A percentile compares a stretch with the other conserved stretches of the same genome.
phyloP scores from a whole-genome alignment of 30 jellyfish, hydroid and myxozoan species.

The Aurelia aurita region DNA sequence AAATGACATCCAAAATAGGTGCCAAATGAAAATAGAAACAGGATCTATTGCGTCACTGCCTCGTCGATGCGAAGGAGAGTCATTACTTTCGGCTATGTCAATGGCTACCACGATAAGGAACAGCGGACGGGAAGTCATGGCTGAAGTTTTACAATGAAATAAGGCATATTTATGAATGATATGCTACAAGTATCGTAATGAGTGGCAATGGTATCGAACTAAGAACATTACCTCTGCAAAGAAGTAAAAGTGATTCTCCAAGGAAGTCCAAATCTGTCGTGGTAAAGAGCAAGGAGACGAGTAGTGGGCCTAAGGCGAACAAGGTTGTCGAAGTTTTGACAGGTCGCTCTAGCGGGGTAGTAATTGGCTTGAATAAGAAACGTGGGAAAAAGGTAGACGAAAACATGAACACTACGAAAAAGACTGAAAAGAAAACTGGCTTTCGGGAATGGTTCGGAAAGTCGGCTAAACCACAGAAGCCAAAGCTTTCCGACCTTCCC shows the following conservation, averaged over 20 bases:
- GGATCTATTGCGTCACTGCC: too few species aligned
- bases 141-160: neutral
- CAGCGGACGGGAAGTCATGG: neutral
- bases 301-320: constrained; percentile 33
- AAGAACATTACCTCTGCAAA: constrained; percentile 36
- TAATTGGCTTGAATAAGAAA: constrained; percentile 2
- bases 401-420: constrained; percentile 55
- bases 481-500: constrained; percentile 26
- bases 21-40: too few species aligned
- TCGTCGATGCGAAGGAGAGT: too few species aligned
- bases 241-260: neutral
- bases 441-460: constrained; percentile 78
- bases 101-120: neutral
- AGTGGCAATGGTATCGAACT: constrained; percentile 48
- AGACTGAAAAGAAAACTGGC: constrained; percentile 73
- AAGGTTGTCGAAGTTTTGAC: constrained; percentile 33
- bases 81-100: too few species aligned
- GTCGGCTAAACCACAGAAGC: constrained; percentile 55
- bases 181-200: constrained; percentile 25
- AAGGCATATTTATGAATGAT: neutral
- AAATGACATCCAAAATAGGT: too few species aligned
- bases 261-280: constrained; percentile 1
- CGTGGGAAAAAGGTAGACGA: neutral
- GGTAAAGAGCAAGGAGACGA: constrained; percentile 10
- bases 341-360: neutral